Evolutionary conservation across 2,113 vertebrate species (phyloP).

Genomic region (Rostratula benghalensis): DNA sequence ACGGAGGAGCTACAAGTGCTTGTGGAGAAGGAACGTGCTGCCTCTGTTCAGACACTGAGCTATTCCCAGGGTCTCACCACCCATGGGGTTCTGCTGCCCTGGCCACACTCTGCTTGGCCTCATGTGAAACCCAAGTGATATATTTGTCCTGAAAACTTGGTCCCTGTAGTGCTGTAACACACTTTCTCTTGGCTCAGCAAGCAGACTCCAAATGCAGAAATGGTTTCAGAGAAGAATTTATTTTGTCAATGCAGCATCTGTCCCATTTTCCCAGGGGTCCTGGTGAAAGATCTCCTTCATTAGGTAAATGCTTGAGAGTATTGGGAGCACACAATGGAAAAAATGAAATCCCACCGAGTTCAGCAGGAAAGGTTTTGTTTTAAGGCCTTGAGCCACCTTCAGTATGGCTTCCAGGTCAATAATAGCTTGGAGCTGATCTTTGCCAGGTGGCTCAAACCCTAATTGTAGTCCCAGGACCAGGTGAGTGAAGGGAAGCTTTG

Average conservation of each 20-base stretch:
- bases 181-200: background rate
- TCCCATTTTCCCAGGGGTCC: background rate
- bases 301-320: background rate
- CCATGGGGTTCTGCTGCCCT: background rate
- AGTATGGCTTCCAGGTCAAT: background rate
- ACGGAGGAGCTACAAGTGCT: background rate
- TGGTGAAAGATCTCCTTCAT: background rate
- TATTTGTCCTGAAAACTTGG: background rate
- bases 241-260: background rate
- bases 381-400: background rate
- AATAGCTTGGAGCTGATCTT: background rate
- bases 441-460: background rate
- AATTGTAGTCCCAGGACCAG: background rate
- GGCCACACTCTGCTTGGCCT: background rate
- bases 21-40: accelerated
- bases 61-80: background rate
- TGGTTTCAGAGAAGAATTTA: background rate
- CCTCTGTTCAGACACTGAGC: background rate
- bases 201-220: background rate
- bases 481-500: background rate
- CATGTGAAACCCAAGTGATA: background rate
- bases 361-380: background rate
- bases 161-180: background rate
- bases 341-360: background rate
- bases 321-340: background rate